Evolutionary conservation across 2,113 vertebrate genomes (phyloP).

Genomic region (Cromileptes altivelis): DNA sequence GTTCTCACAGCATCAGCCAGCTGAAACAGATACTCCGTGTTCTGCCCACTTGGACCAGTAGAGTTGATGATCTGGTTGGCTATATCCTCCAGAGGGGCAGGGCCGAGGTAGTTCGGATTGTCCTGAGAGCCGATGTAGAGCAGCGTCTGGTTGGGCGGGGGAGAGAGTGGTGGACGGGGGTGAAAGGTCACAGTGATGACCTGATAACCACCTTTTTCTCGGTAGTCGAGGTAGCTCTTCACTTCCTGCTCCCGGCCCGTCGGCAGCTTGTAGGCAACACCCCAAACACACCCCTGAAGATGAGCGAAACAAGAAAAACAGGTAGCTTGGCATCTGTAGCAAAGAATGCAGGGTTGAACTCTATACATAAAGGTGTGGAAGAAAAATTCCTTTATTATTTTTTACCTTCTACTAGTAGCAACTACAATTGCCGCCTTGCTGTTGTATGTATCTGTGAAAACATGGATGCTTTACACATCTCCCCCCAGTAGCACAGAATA

Average conservation of each 20-base stretch:
- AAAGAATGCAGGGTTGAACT: neutral
- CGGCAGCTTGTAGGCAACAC: conserved; percentile 94
- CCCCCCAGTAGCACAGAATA: too few species aligned
- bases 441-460: too few species aligned
- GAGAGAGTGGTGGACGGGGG: conserved; percentile 73
- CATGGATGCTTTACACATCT: too few species aligned
- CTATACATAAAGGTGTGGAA: too few species aligned
- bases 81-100: conserved; percentile 95
- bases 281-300: conserved; percentile 94
- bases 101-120: conserved; percentile 97
- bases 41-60: conserved; percentile 92
- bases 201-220: conserved; percentile 96
- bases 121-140: conserved; percentile 95
- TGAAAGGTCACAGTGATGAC: conserved; percentile 90
- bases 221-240: conserved; percentile 93
- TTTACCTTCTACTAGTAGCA: too few species aligned
- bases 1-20: conserved; percentile 92
- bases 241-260: conserved; percentile 93
- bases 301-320: neutral
- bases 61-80: conserved; percentile 92
- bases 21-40: conserved; percentile 96
- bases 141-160: conserved; percentile 82
- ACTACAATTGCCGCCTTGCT: too few species aligned
- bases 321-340: neutral
- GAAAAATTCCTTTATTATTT: too few species aligned